Conservation (phyloP, 53 echinoderm and acorn worm genomes). For the Arbacia lixula region DNA sequence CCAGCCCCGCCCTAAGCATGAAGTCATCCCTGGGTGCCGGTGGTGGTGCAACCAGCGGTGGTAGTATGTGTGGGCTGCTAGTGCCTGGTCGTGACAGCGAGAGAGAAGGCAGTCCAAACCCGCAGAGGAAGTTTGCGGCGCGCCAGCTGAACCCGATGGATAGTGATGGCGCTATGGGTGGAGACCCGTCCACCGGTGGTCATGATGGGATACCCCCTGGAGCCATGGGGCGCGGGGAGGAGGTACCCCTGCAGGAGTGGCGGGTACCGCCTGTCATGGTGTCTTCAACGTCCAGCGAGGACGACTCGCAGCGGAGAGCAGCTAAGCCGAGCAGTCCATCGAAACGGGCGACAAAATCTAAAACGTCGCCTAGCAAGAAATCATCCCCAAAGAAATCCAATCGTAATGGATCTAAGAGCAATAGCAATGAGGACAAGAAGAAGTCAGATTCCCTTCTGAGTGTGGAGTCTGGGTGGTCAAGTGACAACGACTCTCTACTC, state of each 20-base stretch:
- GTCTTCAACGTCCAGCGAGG: conserved; percentile 46
- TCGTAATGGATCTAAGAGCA: conserved; percentile 15
- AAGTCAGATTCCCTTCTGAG: conserved; percentile 23
- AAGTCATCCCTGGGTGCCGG: conserved; percentile 8
- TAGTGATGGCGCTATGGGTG: background rate
- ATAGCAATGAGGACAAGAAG: background rate
- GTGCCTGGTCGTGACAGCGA: conserved; percentile 39
- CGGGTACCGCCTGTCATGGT: conserved; percentile 35
- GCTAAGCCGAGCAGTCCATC: conserved; percentile 9
- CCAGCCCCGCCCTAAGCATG: conserved; percentile 2
- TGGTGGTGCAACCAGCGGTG: background rate
- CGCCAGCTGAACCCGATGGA: conserved; percentile 45
- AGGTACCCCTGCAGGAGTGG: conserved; percentile 56
- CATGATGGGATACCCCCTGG: conserved; percentile 18
- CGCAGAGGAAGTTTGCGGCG: conserved; percentile 46
- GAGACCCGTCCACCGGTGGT: conserved; percentile 1
- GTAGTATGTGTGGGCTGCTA: conserved; percentile 2
- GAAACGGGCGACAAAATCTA: background rate
- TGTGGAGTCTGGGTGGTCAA: conserved; percentile 40
- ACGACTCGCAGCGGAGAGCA: conserved; percentile 22
- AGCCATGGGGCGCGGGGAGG: conserved; percentile 6
- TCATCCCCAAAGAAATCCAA: conserved; percentile 36
- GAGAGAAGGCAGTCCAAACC: conserved; percentile 53
- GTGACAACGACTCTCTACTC: conserved; percentile 40
- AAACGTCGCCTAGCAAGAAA: background rate